A percentile compares a stretch with the other conserved stretches of the same genome.
phyloP scores from a whole-genome alignment of 2,113 vertebrate genomes.

The Nothobranchius furzeri region DNA sequence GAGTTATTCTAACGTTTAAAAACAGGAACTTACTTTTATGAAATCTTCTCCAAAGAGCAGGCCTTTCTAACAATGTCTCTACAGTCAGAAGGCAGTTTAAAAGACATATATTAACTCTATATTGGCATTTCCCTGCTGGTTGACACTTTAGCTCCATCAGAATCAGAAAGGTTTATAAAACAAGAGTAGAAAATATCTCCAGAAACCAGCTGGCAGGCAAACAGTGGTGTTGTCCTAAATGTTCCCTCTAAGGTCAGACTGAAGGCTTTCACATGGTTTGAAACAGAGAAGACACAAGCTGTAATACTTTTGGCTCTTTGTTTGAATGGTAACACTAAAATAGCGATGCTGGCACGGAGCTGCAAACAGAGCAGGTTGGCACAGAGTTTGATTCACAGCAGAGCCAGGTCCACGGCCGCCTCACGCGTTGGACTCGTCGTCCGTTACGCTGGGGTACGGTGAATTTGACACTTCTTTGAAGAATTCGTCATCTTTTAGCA shows the following conservation, averaged over 20 bases:
- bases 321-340: conserved; percentile 35
- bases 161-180: conserved; percentile 45
- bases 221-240: conserved; percentile 65
- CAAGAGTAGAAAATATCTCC: conserved; percentile 73
- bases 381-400: conserved; percentile 69
- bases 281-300: conserved; percentile 8
- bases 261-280: not conserved
- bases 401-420: conserved; percentile 46
- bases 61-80: conserved; percentile 19
- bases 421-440: conserved; percentile 93
- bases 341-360: conserved; percentile 25
- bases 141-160: conserved; percentile 37
- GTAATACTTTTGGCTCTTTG: conserved; percentile 56
- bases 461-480: conserved; percentile 89
- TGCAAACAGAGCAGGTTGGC: conserved; percentile 44
- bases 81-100: conserved; percentile 42
- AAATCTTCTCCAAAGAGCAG: conserved; percentile 15
- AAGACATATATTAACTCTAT: conserved; percentile 71
- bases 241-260: conserved; percentile 59
- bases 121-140: conserved; percentile 42
- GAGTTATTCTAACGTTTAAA: conserved; percentile 27
- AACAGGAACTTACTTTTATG: conserved; percentile 16
- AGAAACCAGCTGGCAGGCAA: conserved; percentile 85
- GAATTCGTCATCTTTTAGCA: conserved; percentile 96
- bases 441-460: conserved; percentile 88